Evolutionary conservation across 2,797 vertebrate genomes (phyloP).

Genomic region (Pogonophryne albipinna): DNA sequence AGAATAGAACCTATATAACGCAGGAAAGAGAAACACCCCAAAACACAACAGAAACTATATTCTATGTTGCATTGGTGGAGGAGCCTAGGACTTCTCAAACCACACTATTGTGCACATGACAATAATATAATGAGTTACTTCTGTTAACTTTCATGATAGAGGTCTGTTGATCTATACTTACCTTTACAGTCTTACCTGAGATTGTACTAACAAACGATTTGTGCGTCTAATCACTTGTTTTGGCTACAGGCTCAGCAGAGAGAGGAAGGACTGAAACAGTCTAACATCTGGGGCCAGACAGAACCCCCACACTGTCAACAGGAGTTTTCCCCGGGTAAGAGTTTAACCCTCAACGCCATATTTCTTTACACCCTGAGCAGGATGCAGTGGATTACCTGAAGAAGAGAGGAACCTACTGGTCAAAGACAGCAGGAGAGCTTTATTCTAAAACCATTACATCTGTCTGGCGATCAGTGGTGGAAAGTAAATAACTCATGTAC

Average conservation of each 20-base stretch:
- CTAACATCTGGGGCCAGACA: constrained; percentile 30
- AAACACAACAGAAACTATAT: too few relatives aligned
- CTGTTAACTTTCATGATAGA: neutral
- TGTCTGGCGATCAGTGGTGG: too few relatives aligned
- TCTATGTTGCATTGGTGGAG: too few relatives aligned
- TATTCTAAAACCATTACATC: too few relatives aligned
- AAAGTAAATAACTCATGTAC: too few relatives aligned
- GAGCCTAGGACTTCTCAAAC: too few relatives aligned
- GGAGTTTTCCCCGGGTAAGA: constrained; percentile 4
- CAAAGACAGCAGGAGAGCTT: too few relatives aligned
- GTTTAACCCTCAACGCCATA: constrained; percentile 12
- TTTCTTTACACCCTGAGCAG: neutral
- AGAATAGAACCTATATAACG: too few relatives aligned
- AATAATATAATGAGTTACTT: too few relatives aligned
- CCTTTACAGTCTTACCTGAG: neutral
- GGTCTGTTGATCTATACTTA: neutral
- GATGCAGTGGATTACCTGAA: neutral
- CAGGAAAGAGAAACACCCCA: too few relatives aligned
- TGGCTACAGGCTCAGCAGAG: constrained; percentile 8
- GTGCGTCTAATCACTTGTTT: constrained; percentile 17
- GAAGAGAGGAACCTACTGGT: neutral
- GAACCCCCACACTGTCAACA: constrained; percentile 30
- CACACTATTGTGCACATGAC: too few relatives aligned
- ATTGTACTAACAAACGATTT: neutral
- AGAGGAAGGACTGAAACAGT: constrained; percentile 4